Conservation (phyloP, 2,113 vertebrate species). For the Buteo buteo region DNA sequence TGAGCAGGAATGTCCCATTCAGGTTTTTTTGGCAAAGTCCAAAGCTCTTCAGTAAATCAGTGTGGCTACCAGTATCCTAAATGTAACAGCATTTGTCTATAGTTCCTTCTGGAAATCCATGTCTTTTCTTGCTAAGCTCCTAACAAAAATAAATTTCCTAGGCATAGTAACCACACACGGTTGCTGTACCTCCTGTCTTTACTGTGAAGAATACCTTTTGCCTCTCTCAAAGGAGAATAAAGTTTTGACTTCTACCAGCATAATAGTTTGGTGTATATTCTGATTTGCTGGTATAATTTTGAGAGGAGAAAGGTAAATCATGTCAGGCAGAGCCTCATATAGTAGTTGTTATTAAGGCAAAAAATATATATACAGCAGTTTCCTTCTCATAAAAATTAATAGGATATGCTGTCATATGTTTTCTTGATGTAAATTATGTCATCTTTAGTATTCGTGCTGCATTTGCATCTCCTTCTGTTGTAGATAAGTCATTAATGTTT, state of each 20-base stretch:
- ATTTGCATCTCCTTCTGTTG: neutral
- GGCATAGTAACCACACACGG: neutral
- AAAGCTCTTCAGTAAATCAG: neutral
- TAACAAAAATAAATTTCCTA: neutral
- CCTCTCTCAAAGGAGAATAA: neutral
- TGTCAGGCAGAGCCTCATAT: neutral
- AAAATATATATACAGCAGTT: neutral
- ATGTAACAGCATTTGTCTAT: neutral
- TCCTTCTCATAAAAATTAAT: neutral
- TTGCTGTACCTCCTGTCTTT: neutral
- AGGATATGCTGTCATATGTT: neutral
- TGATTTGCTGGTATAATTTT: neutral
- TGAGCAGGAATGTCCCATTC: neutral
- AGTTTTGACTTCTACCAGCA: neutral
- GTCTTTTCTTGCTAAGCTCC: neutral
- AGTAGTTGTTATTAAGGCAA: neutral
- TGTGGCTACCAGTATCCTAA: neutral
- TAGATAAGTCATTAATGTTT: neutral
- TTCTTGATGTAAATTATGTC: neutral
- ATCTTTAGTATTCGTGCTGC: neutral
- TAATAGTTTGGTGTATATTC: neutral
- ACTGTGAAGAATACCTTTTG: neutral
- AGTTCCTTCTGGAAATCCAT: neutral
- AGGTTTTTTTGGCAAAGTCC: neutral
- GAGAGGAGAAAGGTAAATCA: neutral